A percentile compares a stretch with the other conserved stretches of the same genome.
These are phyloP conservation scores for Steromphala cineraria DNA, from an alignment of 2,888 invertebrate genomes.

Conservation along the genomic window DNA sequence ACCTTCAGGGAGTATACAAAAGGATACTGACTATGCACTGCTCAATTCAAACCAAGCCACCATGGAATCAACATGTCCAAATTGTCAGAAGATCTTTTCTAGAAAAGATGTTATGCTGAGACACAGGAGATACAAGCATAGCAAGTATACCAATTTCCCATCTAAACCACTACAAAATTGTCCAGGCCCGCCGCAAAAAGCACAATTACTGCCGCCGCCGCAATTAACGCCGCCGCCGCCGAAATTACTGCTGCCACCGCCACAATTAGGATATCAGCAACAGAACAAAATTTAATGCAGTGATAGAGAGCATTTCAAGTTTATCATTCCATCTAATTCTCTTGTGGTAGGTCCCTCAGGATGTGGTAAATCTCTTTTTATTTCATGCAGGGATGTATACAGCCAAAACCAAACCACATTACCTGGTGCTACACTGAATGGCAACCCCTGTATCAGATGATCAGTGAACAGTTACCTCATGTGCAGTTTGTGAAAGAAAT, in stretches of 20 bases:
- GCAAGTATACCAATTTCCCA: background rate
- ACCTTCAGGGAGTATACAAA: background rate
- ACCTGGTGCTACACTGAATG: background rate
- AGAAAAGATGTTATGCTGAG: too few species aligned
- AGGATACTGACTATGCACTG: too few species aligned
- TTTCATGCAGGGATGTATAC: background rate
- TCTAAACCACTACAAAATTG: too few species aligned
- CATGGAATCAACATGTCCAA: too few species aligned
- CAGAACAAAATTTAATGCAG: background rate
- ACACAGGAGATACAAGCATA: background rate
- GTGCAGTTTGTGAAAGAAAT: background rate
- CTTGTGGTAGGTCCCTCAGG: too few species aligned
- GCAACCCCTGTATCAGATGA: background rate
- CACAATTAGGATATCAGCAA: background rate
- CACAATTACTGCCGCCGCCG: too few species aligned
- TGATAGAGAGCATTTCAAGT: background rate
- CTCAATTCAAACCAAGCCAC: too few species aligned
- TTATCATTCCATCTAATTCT: background rate
- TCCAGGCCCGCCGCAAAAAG: too few species aligned
- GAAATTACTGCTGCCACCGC: too few species aligned
- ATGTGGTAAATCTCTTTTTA: background rate
- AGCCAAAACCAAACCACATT: background rate
- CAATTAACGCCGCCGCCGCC: too few species aligned
- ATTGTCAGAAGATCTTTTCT: background rate
- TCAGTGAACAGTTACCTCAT: too few species aligned